phyloP scores from a whole-genome alignment of 1,140 invertebrate species.

The Nasonia giraulti region DNA sequence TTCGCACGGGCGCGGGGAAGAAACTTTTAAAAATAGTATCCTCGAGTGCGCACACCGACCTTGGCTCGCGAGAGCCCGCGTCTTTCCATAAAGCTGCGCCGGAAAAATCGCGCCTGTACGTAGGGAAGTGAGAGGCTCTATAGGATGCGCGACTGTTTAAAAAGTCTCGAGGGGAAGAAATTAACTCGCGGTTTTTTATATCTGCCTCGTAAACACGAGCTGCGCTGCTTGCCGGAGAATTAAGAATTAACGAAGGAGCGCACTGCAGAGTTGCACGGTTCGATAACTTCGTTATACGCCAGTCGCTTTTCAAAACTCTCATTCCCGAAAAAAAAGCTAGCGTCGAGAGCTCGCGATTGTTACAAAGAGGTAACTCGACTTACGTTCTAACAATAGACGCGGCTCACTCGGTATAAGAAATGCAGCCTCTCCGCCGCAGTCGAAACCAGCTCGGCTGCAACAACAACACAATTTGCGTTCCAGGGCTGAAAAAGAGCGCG shows the following conservation, averaged over 20 bases:
- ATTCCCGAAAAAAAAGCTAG: neutral
- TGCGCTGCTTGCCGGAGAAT: neutral
- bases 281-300: too few species aligned
- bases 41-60: neutral
- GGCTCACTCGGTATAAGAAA: neutral
- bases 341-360: neutral
- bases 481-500: neutral
- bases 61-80: neutral
- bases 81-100: neutral
- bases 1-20: neutral
- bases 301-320: neutral
- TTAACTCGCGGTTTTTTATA: constrained; percentile 23
- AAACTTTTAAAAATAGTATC: neutral
- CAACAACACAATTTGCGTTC: neutral
- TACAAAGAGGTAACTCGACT: neutral
- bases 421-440: neutral
- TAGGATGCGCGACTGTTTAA: constrained; percentile 20
- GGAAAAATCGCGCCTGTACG: neutral
- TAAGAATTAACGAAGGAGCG: neutral
- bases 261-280: too few species aligned
- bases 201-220: neutral
- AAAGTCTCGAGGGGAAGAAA: constrained; percentile 20
- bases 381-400: neutral
- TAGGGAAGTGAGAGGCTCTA: neutral
- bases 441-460: neutral